Conservation (phyloP, 2,888 invertebrate genomes). For the Pelosia muscerda region DNA sequence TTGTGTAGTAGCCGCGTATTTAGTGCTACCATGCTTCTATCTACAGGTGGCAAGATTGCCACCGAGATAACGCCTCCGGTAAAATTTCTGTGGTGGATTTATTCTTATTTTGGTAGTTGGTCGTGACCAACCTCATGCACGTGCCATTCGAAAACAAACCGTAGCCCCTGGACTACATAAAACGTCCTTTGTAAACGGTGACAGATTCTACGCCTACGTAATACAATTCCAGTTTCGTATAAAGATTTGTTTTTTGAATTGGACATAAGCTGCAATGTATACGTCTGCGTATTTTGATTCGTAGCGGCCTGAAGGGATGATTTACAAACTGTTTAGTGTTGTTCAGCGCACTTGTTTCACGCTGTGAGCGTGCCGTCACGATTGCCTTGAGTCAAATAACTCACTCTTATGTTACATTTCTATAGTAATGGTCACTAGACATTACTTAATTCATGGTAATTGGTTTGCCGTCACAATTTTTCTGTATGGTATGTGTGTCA, state of each 20-base stretch:
- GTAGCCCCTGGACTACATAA: slow-evolving; percentile 50
- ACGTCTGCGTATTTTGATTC: slow-evolving; percentile 24
- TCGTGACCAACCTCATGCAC: slow-evolving; percentile 69
- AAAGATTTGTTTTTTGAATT: background rate
- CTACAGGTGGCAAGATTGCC: slow-evolving; percentile 50
- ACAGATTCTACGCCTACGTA: slow-evolving; percentile 16
- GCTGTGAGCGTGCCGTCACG: slow-evolving; percentile 73
- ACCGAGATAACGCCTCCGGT: slow-evolving; percentile 46
- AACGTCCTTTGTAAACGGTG: slow-evolving; percentile 43
- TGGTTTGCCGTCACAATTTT: background rate
- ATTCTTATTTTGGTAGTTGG: slow-evolving; percentile 53
- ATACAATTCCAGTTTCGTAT: slow-evolving; percentile 27
- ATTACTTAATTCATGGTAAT: slow-evolving; percentile 33
- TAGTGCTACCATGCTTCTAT: slow-evolving; percentile 31
- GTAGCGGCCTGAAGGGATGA: slow-evolving; percentile 64
- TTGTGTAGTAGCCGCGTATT: slow-evolving; percentile 43
- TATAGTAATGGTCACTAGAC: slow-evolving; percentile 19
- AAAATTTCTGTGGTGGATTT: slow-evolving; percentile 45
- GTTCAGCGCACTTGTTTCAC: slow-evolving; percentile 65
- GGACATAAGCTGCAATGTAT: slow-evolving; percentile 36
- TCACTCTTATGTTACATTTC: slow-evolving; percentile 48
- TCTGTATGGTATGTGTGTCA: background rate
- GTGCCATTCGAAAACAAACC: slow-evolving; percentile 66
- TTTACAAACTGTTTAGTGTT: slow-evolving; percentile 67
- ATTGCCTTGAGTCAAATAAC: slow-evolving; percentile 63